Evolutionary conservation across 2,888 invertebrate genomes (phyloP).

Genomic region (Palloptera scutellata): DNA sequence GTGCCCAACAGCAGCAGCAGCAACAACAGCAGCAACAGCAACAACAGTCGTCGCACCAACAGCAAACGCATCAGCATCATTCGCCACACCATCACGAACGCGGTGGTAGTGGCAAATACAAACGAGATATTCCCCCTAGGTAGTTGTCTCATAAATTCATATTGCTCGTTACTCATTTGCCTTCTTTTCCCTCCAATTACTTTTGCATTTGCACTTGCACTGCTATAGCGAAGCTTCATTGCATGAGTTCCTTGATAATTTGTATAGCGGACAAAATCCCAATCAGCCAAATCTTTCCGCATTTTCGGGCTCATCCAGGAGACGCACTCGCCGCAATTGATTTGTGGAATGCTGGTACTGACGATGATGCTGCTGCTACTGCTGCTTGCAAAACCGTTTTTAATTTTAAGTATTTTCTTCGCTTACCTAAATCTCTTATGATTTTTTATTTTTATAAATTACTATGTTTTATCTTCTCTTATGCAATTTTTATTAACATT

Average conservation of each 20-base stretch:
- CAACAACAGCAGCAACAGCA: slow-evolving; percentile 56
- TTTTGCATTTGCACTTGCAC: slow-evolving; percentile 13
- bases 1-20: slow-evolving; percentile 62
- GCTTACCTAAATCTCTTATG: neutral
- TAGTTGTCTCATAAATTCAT: slow-evolving; percentile 13
- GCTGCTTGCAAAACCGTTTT: slow-evolving; percentile 7
- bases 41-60: slow-evolving; percentile 47
- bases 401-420: slow-evolving; percentile 44
- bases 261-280: slow-evolving; percentile 63
- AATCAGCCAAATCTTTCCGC: slow-evolving; percentile 51
- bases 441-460: slow-evolving; percentile 46
- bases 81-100: slow-evolving; percentile 45
- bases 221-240: slow-evolving; percentile 58
- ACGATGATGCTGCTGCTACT: too few species aligned
- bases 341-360: slow-evolving; percentile 10
- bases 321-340: slow-evolving; percentile 61
- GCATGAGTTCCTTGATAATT: slow-evolving; percentile 63
- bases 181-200: slow-evolving; percentile 3
- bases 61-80: slow-evolving; percentile 49
- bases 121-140: slow-evolving; percentile 43
- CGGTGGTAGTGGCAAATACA: slow-evolving; percentile 47
- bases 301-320: slow-evolving; percentile 54
- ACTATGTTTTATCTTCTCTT: slow-evolving; percentile 23
- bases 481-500: slow-evolving; percentile 19
- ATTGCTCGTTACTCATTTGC: neutral